Conservation (phyloP, 2,888 invertebrate species). For the Xylophagus ater region DNA sequence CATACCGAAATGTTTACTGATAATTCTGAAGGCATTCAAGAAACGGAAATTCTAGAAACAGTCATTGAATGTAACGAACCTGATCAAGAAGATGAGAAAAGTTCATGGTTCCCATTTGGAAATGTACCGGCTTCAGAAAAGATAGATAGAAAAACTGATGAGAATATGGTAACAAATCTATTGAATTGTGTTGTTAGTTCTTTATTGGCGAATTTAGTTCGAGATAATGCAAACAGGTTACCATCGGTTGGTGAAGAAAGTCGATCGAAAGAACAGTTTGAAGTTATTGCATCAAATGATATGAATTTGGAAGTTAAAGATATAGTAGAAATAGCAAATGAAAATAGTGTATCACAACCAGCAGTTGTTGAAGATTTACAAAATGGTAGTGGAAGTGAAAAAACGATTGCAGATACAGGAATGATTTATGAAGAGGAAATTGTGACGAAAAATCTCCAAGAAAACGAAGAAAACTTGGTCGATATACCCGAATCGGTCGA, state of each 20-base stretch:
- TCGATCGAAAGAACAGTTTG: conserved; percentile 16
- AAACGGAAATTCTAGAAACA: conserved; percentile 5
- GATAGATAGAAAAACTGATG: conserved; percentile 31
- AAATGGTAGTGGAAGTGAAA: conserved; percentile 22
- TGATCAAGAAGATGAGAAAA: conserved; percentile 31
- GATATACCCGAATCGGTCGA: conserved; percentile 76
- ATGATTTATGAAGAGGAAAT: conserved; percentile 77
- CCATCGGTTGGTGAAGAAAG: conserved; percentile 35
- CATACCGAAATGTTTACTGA: neutral
- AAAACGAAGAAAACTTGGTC: too few relatives aligned
- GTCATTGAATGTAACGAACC: neutral
- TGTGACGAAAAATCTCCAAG: conserved; percentile 46
- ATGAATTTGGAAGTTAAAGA: conserved; percentile 27
- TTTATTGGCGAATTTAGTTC: conserved; percentile 35
- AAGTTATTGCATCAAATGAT: conserved; percentile 24
- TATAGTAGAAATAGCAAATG: conserved; percentile 26
- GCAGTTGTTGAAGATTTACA: conserved; percentile 32
- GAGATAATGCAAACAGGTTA: conserved; percentile 38
- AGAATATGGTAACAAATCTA: conserved; percentile 21
- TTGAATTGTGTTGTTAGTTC: conserved; percentile 33
- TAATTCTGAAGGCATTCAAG: conserved; percentile 1
- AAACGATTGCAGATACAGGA: conserved; percentile 49
- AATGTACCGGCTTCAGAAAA: conserved; percentile 32
- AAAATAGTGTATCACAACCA: conserved; percentile 31
- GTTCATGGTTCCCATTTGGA: conserved; percentile 38